These are phyloP conservation scores for Alexandromys fortis DNA, from an alignment of 2,113 vertebrate genomes.

Conservation along the genomic window DNA sequence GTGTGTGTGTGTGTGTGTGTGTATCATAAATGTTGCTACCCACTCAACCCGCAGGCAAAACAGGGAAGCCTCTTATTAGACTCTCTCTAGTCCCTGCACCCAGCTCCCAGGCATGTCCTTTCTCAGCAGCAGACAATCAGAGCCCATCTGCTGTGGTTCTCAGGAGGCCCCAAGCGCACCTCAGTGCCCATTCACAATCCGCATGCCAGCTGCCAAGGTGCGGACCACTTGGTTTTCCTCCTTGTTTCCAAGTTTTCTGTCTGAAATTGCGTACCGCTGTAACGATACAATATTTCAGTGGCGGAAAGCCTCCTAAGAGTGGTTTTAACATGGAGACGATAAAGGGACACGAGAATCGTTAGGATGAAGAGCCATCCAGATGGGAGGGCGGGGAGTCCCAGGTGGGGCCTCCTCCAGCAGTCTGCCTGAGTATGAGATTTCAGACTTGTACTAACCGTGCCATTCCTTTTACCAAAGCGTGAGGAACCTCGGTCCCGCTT, in stretches of 20 bases:
- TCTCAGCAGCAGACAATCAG: background rate
- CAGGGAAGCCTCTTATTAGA: background rate
- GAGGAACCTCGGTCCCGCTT: background rate
- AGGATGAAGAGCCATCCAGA: background rate
- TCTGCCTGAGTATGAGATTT: background rate
- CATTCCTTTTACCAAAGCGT: background rate
- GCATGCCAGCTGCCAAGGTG: background rate
- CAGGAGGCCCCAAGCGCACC: background rate
- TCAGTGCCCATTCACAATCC: background rate
- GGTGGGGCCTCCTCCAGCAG: too few relatives aligned
- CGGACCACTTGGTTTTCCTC: background rate
- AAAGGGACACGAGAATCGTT: background rate
- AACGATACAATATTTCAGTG: background rate
- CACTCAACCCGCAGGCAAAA: background rate
- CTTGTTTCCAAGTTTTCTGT: background rate
- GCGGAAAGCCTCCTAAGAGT: background rate
- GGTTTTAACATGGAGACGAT: background rate
- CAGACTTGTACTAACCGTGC: background rate
- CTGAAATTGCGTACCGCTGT: background rate
- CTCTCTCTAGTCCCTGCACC: background rate
- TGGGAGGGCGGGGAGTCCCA: background rate
- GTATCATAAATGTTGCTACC: background rate
- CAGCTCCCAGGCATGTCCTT: background rate
- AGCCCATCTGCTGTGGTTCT: background rate
- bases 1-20: background rate